These are phyloP conservation scores for Isoperla grammatica DNA, from an alignment of 2,888 invertebrate genomes.

Conservation along the genomic window DNA sequence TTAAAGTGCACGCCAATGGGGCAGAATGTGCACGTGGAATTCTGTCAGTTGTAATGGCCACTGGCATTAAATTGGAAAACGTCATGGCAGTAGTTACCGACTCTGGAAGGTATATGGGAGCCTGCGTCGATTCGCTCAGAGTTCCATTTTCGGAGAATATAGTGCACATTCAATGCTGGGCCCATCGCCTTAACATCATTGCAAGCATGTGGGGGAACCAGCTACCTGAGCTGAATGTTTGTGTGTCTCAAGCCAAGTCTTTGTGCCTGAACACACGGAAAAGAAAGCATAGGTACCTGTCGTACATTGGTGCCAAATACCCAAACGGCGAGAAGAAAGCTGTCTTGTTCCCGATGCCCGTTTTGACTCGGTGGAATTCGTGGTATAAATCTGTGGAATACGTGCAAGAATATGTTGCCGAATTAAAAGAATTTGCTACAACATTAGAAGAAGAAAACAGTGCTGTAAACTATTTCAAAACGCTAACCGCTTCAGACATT, in stretches of 20 bases:
- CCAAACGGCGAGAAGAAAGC: background rate
- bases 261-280: background rate
- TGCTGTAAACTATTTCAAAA: background rate
- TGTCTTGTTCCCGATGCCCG: background rate
- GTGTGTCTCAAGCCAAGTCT: background rate
- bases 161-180: constrained; percentile 3
- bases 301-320: background rate
- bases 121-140: background rate
- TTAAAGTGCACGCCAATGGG: background rate
- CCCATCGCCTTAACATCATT: constrained; percentile 2
- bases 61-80: background rate
- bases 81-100: background rate
- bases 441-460: background rate
- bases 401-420: background rate
- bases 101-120: background rate
- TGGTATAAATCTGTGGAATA: background rate
- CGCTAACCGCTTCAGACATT: too few species aligned
- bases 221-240: too few species aligned
- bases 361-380: background rate
- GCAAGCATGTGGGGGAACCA: constrained; percentile 10
- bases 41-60: background rate
- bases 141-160: background rate
- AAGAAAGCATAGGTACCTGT: background rate
- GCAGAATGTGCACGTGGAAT: background rate
- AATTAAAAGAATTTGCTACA: background rate